Percentiles rank a stretch among this genome's conserved stretches.
phyloP scores from a whole-genome alignment of 2,888 invertebrate genomes.

The Yponomeuta plumbellus region DNA sequence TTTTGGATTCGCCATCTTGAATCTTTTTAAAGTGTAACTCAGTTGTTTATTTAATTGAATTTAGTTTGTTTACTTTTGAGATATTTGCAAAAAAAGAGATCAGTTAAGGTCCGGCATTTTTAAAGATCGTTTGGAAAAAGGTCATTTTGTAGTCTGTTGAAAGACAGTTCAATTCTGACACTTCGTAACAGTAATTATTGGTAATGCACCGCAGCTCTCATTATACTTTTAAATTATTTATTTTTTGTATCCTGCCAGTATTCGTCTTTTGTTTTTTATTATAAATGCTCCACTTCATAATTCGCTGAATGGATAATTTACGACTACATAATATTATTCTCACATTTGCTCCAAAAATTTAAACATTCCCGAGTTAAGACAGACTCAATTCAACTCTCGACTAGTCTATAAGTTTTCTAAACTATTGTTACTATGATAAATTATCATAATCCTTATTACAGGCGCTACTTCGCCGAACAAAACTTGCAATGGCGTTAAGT shows the following conservation, averaged over 20 bases:
- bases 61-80: neutral
- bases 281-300: conserved; percentile 19
- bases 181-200: neutral
- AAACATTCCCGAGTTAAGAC: conserved; percentile 29
- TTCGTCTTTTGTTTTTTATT: conserved; percentile 28
- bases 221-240: conserved; percentile 21
- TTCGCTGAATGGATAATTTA: too few relatives aligned
- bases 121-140: neutral
- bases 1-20: neutral
- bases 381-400: conserved; percentile 26
- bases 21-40: too few relatives aligned
- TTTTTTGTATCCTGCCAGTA: conserved; percentile 31
- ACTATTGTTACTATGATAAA: neutral
- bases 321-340: neutral
- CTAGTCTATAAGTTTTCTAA: conserved; percentile 8
- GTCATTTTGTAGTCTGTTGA: neutral
- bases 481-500: neutral
- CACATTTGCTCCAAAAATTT: conserved; percentile 15
- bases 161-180: neutral
- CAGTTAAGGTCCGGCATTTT: neutral
- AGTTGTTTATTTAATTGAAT: neutral
- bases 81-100: neutral
- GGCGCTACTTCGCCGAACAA: neutral
- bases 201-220: conserved; percentile 21
- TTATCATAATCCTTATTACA: neutral